Conservation (phyloP, 1,140 invertebrate species). For the Macrobrachium rosenbergii region DNA sequence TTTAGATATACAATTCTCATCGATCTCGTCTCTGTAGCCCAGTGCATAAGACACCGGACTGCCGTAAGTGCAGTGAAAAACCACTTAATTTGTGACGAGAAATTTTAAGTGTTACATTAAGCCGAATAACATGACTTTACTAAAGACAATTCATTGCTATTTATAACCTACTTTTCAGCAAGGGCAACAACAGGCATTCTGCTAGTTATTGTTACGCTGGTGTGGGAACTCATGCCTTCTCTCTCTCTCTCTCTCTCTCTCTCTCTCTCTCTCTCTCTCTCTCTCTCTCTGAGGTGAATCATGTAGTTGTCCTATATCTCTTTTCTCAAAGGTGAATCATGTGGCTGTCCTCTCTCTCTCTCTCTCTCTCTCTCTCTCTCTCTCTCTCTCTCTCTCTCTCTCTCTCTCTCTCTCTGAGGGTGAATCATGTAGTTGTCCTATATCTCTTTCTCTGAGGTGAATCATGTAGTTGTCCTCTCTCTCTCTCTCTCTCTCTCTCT, state of each 20-base stretch:
- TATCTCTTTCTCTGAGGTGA: neutral
- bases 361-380: neutral
- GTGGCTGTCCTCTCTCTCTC: neutral
- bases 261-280: conserved; percentile 34
- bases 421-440: neutral
- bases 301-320: conserved; percentile 6
- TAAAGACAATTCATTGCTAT: neutral
- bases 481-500: neutral
- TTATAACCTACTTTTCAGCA: neutral
- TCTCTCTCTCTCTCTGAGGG: conserved; percentile 19
- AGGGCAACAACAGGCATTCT: neutral
- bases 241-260: conserved; percentile 34
- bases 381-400: conserved; percentile 3
- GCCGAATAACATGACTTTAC: conserved; percentile 6
- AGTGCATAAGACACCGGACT: no score
- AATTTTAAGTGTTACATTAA: neutral
- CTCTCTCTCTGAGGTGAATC: conserved; percentile 9
- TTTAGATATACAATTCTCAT: no score
- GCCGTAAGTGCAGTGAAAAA: neutral
- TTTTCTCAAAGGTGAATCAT: no score
- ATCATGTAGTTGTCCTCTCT: no score
- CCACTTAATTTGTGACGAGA: neutral
- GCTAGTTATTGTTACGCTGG: neutral
- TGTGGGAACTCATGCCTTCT: conserved; percentile 1
- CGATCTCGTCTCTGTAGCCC: no score